phyloP scores from a whole-genome alignment of 2,888 invertebrate species.

The Ennomos erosarius region DNA sequence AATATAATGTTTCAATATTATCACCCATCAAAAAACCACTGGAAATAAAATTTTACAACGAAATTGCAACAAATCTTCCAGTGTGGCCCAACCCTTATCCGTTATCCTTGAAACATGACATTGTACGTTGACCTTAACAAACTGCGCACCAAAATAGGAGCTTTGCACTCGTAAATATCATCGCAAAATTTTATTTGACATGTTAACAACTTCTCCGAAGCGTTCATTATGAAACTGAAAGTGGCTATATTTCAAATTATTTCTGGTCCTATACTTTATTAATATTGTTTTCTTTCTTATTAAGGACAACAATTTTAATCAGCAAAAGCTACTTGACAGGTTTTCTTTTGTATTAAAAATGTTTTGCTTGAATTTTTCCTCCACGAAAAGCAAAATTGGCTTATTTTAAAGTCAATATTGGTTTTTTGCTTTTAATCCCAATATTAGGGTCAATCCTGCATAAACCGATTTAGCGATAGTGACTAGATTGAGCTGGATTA shows the following conservation, averaged over 20 bases:
- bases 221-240: slow-evolving; percentile 25
- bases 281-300: no score
- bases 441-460: no score
- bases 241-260: slow-evolving; percentile 7
- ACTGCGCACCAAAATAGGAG: slow-evolving; percentile 47
- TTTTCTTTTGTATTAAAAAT: no score
- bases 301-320: no score
- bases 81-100: slow-evolving; percentile 36
- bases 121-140: slow-evolving; percentile 51
- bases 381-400: no score
- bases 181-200: slow-evolving; percentile 42
- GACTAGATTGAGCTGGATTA: no score
- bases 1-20: neutral
- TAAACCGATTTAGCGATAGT: no score
- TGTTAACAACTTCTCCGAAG: slow-evolving; percentile 37
- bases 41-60: neutral
- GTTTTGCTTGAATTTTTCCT: no score
- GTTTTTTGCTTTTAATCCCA: no score
- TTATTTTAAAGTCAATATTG: no score
- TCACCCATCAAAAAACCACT: neutral
- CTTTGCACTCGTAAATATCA: slow-evolving; percentile 53
- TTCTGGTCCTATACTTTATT: no score
- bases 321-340: no score
- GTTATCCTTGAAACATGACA: slow-evolving; percentile 55
- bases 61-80: neutral